Evolutionary conservation across 1,140 invertebrate species (phyloP).

Genomic region (Glomeris maerens): DNA sequence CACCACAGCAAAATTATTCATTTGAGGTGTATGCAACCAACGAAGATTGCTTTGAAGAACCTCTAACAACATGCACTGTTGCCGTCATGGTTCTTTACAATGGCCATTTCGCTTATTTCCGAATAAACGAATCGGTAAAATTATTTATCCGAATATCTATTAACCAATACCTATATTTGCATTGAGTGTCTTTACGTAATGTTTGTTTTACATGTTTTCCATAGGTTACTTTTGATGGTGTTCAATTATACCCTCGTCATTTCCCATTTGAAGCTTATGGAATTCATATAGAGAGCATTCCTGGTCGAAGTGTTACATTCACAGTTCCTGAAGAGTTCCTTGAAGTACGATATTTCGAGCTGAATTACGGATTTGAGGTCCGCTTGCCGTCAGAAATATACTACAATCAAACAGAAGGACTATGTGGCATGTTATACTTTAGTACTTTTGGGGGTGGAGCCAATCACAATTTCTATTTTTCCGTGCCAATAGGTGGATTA

Average conservation of each 20-base stretch:
- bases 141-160: slow-evolving; percentile 6
- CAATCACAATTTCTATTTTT: too few species aligned
- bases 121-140: slow-evolving; percentile 16
- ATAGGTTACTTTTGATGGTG: slow-evolving; percentile 9
- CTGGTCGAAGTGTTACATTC: slow-evolving; percentile 18
- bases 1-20: slow-evolving; percentile 24
- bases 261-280: slow-evolving; percentile 15
- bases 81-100: slow-evolving; percentile 47
- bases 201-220: background rate
- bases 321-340: slow-evolving; percentile 21
- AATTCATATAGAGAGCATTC: slow-evolving; percentile 14
- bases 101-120: slow-evolving; percentile 40
- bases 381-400: slow-evolving; percentile 54
- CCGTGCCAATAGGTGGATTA: too few species aligned
- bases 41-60: slow-evolving; percentile 38
- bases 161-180: too few species aligned
- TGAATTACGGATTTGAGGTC: slow-evolving; percentile 40
- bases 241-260: slow-evolving; percentile 1
- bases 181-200: too few species aligned
- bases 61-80: slow-evolving; percentile 41
- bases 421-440: slow-evolving; percentile 46
- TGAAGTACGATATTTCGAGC: slow-evolving; percentile 24
- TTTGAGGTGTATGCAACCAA: slow-evolving; percentile 45
- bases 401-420: slow-evolving; percentile 51
- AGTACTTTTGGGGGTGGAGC: too few species aligned